phyloP scores from a whole-genome alignment of 2,797 vertebrate species.

The Cynopterus sphinx region DNA sequence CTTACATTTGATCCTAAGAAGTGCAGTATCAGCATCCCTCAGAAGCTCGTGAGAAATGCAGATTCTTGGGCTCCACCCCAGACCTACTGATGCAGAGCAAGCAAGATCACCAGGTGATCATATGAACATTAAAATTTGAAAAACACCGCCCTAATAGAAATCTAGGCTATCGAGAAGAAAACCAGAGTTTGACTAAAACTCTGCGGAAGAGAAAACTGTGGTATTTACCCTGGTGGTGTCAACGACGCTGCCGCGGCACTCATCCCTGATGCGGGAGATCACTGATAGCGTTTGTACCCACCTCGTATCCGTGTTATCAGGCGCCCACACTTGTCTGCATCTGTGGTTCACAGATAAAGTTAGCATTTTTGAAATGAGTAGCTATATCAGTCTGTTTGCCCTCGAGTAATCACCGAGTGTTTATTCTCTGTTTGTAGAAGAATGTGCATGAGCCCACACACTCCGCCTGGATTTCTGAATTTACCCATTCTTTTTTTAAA shows the following conservation, averaged over 20 bases:
- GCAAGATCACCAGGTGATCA: not conserved
- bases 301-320: slow-evolving; percentile 56
- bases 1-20: not conserved
- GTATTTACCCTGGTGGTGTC: not conserved
- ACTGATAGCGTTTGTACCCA: slow-evolving; percentile 60
- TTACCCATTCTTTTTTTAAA: slow-evolving; percentile 69
- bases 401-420: slow-evolving; percentile 88
- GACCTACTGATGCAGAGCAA: not conserved
- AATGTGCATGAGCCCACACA: slow-evolving; percentile 59
- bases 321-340: slow-evolving; percentile 47
- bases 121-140: not conserved
- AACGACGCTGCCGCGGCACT: not conserved
- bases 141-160: not conserved
- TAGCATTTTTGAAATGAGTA: slow-evolving; percentile 75
- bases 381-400: slow-evolving; percentile 85
- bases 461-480: slow-evolving; percentile 70
- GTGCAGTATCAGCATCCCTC: not conserved
- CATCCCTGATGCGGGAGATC: slow-evolving; percentile 45
- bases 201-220: not conserved
- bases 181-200: not conserved
- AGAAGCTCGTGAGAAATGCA: not conserved
- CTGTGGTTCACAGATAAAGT: slow-evolving; percentile 81
- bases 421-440: slow-evolving; percentile 81
- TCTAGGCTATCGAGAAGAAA: not conserved
- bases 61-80: not conserved